phyloP scores from a whole-genome alignment of 2,888 invertebrate genomes.

The Athetis lepigone region DNA sequence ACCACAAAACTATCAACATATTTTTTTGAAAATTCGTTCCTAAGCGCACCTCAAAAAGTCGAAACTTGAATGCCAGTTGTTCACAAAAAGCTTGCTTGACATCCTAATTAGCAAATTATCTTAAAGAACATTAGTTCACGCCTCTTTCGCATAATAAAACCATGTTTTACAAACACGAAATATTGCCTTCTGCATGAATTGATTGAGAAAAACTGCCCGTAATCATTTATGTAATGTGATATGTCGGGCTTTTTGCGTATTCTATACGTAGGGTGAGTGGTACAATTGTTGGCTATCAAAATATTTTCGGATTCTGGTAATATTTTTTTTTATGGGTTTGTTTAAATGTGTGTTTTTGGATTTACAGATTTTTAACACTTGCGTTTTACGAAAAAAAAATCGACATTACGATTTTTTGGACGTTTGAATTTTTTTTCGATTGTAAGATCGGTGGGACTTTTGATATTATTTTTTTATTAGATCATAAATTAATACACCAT shows the following conservation, averaged over 20 bases:
- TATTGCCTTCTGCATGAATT: constrained; percentile 31
- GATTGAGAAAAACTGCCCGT: constrained; percentile 38
- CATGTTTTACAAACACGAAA: constrained; percentile 22
- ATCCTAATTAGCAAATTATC: constrained; percentile 12
- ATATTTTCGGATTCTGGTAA: too few species aligned
- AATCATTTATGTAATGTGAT: constrained; percentile 56
- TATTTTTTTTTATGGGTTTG: too few species aligned
- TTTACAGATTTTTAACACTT: too few species aligned
- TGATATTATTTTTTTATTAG: too few species aligned
- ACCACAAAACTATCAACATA: neutral
- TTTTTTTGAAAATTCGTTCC: neutral
- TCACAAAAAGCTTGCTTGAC: neutral
- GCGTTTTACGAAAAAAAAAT: too few species aligned
- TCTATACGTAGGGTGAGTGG: constrained; percentile 39
- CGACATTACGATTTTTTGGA: too few species aligned
- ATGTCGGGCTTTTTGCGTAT: constrained; percentile 27
- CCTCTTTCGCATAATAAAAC: constrained; percentile 22
- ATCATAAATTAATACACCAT: too few species aligned
- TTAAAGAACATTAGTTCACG: constrained; percentile 23
- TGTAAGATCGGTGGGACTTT: too few species aligned
- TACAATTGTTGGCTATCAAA: constrained; percentile 16
- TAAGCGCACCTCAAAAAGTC: neutral
- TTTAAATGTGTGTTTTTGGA: too few species aligned
- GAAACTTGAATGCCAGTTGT: neutral
- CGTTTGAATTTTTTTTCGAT: too few species aligned